Percentiles rank a stretch among this genome's conserved stretches.
Evolutionary conservation across 2,113 vertebrate genomes (phyloP).

Genomic region (Eleginops maclovinus): DNA sequence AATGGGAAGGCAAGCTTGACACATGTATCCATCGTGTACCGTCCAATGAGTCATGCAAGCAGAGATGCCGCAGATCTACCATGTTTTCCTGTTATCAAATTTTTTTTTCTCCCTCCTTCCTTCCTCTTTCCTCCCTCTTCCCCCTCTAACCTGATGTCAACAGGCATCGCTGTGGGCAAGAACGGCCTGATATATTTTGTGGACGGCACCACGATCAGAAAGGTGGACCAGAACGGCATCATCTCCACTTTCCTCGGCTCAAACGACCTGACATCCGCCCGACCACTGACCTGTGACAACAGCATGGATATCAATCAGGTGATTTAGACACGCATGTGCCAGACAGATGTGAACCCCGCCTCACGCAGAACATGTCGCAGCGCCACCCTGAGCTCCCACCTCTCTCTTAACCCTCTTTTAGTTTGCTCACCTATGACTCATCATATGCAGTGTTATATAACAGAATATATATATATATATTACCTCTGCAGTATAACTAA

Average conservation of each 20-base stretch:
- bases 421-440: conserved; percentile 37
- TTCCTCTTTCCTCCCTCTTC: not conserved
- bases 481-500: conserved; percentile 18
- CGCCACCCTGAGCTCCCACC: conserved; percentile 52
- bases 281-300: conserved; percentile 94
- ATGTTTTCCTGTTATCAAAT: conserved; percentile 52
- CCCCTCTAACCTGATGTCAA: conserved; percentile 46
- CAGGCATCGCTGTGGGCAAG: conserved; percentile 96
- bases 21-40: conserved; percentile 82
- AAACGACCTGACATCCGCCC: conserved; percentile 95
- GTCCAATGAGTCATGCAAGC: conserved; percentile 75
- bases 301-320: conserved; percentile 99
- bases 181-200: conserved; percentile 98
- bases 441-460: conserved; percentile 40
- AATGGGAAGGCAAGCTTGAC: conserved; percentile 84
- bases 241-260: conserved; percentile 97
- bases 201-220: conserved; percentile 97
- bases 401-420: not conserved
- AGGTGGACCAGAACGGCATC: conserved; percentile 96
- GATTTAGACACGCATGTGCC: conserved; percentile 39
- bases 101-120: conserved; percentile 5
- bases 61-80: conserved; percentile 58
- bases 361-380: conserved; percentile 23
- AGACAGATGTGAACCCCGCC: not conserved
- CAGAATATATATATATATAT: conserved; percentile 20